Percentiles rank a stretch among this genome's conserved stretches.
Conservation (phyloP, 2,888 invertebrate species). For the Phyto melanocephala region DNA sequence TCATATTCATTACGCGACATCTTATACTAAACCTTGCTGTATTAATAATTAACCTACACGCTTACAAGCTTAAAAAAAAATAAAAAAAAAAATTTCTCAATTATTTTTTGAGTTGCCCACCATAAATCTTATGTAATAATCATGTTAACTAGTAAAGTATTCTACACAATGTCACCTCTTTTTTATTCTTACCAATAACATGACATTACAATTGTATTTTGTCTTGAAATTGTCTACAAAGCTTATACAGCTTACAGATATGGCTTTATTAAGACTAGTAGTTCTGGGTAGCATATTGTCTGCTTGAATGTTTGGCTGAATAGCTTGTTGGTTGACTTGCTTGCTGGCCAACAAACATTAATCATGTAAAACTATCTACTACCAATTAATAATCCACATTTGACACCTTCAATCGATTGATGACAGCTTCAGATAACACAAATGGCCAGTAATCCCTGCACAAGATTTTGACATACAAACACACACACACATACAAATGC, state of each 20-base stretch:
- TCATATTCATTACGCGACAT: neutral
- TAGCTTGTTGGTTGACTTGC: neutral
- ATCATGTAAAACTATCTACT: slow-evolving; percentile 65
- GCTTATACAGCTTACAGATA: neutral
- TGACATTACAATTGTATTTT: slow-evolving; percentile 57
- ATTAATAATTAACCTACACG: slow-evolving; percentile 13
- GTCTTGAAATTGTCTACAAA: neutral
- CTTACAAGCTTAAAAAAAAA: slow-evolving; percentile 14
- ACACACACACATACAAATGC: neutral
- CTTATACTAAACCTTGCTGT: neutral
- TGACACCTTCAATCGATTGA: slow-evolving; percentile 67
- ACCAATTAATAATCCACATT: slow-evolving; percentile 66
- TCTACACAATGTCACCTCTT: slow-evolving; percentile 43
- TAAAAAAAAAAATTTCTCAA: too few relatives aligned
- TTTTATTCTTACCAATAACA: slow-evolving; percentile 15
- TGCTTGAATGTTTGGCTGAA: neutral
- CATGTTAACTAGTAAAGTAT: slow-evolving; percentile 58
- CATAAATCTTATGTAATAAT: slow-evolving; percentile 61
- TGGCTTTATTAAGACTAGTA: neutral
- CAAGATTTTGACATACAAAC: slow-evolving; percentile 19
- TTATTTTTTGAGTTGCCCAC: slow-evolving; percentile 41
- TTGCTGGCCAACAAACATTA: slow-evolving; percentile 54
- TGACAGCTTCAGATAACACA: slow-evolving; percentile 66
- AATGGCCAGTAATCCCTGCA: slow-evolving; percentile 55
- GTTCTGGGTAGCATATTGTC: neutral